These are phyloP conservation scores for Struthio camelus DNA, from an alignment of 2,113 vertebrate genomes.

Conservation along the genomic window DNA sequence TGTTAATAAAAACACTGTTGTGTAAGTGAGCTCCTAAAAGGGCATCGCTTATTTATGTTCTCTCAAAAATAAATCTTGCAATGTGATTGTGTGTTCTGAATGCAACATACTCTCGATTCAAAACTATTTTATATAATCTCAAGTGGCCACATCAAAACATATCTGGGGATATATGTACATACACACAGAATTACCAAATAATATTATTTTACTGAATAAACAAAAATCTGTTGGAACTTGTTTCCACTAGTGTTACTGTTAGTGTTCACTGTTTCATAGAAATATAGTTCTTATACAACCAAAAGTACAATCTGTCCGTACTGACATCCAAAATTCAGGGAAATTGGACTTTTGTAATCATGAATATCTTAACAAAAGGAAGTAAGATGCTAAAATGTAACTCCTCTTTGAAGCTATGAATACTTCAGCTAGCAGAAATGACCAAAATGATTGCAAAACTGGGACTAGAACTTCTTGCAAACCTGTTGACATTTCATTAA, in stretches of 20 bases:
- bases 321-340: background rate
- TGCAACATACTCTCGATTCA: background rate
- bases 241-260: background rate
- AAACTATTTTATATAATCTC: background rate
- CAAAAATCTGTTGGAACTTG: background rate
- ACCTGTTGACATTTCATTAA: background rate
- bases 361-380: background rate
- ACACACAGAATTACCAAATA: background rate
- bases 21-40: background rate
- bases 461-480: background rate
- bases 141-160: background rate
- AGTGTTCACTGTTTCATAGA: background rate
- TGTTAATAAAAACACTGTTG: background rate
- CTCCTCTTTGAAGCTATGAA: background rate
- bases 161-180: background rate
- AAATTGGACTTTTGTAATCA: background rate
- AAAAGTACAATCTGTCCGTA: background rate
- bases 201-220: background rate
- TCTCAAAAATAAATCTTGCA: background rate
- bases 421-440: background rate
- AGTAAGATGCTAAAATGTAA: background rate
- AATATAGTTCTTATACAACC: background rate
- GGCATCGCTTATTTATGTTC: background rate
- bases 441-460: background rate
- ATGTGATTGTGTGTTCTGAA: background rate